Percentiles rank a stretch among this genome's conserved stretches.
Evolutionary conservation across 2,113 vertebrate genomes (phyloP).

Genomic region (Haplochromis burtoni): DNA sequence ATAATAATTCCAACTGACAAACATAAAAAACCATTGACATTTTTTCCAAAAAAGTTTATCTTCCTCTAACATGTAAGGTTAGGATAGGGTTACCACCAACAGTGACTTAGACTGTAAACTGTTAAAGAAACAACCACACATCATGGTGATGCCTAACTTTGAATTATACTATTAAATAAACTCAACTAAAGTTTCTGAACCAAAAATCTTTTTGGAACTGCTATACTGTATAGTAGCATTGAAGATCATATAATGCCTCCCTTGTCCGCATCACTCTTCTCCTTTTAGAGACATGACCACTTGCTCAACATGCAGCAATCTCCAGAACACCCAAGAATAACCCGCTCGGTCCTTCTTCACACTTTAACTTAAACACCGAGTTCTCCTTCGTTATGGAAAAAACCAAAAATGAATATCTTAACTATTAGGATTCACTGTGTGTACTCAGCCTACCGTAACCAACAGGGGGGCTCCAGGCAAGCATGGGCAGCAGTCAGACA

Average conservation of each 20-base stretch:
- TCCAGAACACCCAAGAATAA: constrained; percentile 8
- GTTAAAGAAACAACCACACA: neutral
- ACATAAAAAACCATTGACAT: neutral
- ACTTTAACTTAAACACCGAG: neutral
- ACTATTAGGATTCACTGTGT: constrained; percentile 26
- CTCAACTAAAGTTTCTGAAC: neutral
- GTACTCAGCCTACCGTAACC: constrained; percentile 23
- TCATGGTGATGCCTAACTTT: neutral
- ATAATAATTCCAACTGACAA: neutral
- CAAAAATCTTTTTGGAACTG: neutral
- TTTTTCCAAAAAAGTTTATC: neutral
- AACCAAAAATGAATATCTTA: constrained; percentile 27
- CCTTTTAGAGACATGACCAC: constrained; percentile 12
- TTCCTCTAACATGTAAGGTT: neutral
- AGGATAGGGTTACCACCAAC: neutral
- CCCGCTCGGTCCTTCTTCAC: neutral
- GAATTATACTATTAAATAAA: neutral
- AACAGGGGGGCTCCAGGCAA: constrained; percentile 49
- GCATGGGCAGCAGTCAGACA: constrained; percentile 26
- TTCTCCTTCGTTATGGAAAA: constrained; percentile 7
- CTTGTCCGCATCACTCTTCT: constrained; percentile 16
- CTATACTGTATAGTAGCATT: neutral
- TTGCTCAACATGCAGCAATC: neutral
- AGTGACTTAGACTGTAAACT: neutral
- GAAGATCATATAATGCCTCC: constrained; percentile 3